These are phyloP conservation scores for Puffinus mauretanicus DNA, from an alignment of 2,113 vertebrate genomes.

Conservation along the genomic window DNA sequence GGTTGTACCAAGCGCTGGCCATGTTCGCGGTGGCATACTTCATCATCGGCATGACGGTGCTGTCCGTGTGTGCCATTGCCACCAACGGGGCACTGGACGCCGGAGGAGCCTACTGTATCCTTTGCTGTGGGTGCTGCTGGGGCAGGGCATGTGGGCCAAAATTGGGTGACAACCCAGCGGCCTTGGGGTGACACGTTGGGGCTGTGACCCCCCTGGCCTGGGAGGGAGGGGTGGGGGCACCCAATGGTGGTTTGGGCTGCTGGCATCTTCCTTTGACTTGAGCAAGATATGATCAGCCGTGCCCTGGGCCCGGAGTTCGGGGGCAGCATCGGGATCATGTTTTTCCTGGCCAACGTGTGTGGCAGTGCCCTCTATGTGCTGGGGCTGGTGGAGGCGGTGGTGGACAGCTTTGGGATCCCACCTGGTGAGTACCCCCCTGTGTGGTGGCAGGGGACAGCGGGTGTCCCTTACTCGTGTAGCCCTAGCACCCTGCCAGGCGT, in stretches of 20 bases:
- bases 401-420: conserved; percentile 80
- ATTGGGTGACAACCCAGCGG: neutral
- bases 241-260: neutral
- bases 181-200: neutral
- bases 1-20: conserved; percentile 82
- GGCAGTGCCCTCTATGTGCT: conserved; percentile 86
- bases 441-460: neutral
- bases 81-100: conserved; percentile 91
- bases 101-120: conserved; percentile 93
- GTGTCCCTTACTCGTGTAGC: neutral
- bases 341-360: conserved; percentile 90
- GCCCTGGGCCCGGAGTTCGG: conserved; percentile 90
- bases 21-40: conserved; percentile 90
- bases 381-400: conserved; percentile 86
- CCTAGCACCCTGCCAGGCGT: neutral
- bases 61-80: conserved; percentile 90
- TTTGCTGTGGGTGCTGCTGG: conserved; percentile 16
- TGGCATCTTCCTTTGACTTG: conserved; percentile 51
- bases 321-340: conserved; percentile 91
- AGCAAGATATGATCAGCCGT: conserved; percentile 90
- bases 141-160: neutral
- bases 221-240: neutral
- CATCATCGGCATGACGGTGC: conserved; percentile 90
- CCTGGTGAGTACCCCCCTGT: conserved; percentile 57
- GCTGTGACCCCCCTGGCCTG: neutral